These are phyloP conservation scores for Psylliodes chrysocephalus DNA, from an alignment of 2,888 invertebrate species.

Conservation along the genomic window DNA sequence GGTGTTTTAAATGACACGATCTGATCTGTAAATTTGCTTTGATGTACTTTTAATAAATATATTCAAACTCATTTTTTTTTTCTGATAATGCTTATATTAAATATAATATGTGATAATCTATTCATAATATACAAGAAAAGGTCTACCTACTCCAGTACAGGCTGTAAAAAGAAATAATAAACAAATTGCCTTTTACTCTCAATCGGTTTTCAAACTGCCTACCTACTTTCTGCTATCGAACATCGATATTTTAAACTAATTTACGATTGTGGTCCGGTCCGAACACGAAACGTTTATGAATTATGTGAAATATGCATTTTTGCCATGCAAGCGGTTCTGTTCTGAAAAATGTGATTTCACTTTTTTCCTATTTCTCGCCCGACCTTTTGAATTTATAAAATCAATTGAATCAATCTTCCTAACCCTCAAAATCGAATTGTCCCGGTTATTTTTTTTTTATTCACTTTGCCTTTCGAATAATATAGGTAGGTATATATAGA, in stretches of 20 bases:
- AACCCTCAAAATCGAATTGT: neutral
- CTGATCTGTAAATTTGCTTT: too few relatives aligned
- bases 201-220: slow-evolving; percentile 10
- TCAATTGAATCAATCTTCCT: neutral
- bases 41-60: too few relatives aligned
- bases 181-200: neutral
- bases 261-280: slow-evolving; percentile 19
- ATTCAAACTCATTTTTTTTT: too few relatives aligned
- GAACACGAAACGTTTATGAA: slow-evolving; percentile 19
- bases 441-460: too few relatives aligned
- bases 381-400: neutral
- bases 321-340: slow-evolving; percentile 9
- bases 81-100: too few relatives aligned
- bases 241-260: slow-evolving; percentile 20
- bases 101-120: too few relatives aligned
- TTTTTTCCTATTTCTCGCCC: neutral
- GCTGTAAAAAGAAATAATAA: neutral
- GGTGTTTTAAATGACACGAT: too few relatives aligned
- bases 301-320: slow-evolving; percentile 19
- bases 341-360: slow-evolving; percentile 3
- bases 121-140: too few relatives aligned
- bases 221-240: slow-evolving; percentile 15
- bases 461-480: too few relatives aligned
- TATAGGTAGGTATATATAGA: too few relatives aligned
- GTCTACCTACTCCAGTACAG: too few relatives aligned